Base-by-base conservation (phyloP, 2,113 vertebrate species). In the Choloepus hoffmanni region DNA sequence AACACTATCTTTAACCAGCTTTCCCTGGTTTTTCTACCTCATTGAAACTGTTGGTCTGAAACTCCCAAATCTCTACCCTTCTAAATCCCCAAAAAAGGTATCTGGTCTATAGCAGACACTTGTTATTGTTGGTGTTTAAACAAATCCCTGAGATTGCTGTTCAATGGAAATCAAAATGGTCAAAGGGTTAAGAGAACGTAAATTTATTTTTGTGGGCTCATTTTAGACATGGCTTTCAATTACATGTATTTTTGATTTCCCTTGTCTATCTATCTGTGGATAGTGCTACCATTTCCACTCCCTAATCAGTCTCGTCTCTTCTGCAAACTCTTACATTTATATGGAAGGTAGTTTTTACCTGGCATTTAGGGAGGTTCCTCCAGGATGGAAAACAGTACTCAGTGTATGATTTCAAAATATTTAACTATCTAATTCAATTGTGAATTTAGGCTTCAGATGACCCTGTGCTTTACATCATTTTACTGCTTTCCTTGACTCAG, bases 401-500 rank as follows among this genome's bases (percentile, higher is more conserved):
- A 95, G 43, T 65, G 21, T 40, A 87, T 28, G 33, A 40, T 16
- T 94, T 43, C 40, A 92, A 92, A 90, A 90, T 89, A 90, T 76
- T 93, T 81, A 91, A 84, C 92, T 81, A 83, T 85, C 43, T 73
- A 86, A 74, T 79, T 93, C 73, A 84, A 67, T 12, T 87, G 72
- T 60, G 81, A 90, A 70, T 70, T 92, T 58, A 58, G 85, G 85
- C 62, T 88, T 93, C 53, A 58, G 85, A 78, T 88, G 92, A 92
- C 48, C 78, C 33, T 74, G 30, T n/a, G 45, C 58, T 95, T 90
- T 68, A 23, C 40, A 89, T 50, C 62, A 72, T 55, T 94, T 84
- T 88, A 95, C 55, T 93, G 79, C 93, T 95, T 90, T 94, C 30
- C 67, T 85, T 88, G 84, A 90, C 82, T 92, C 60, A 50, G 92